These are phyloP conservation scores for Aptenodytes patagonicus DNA, from an alignment of 2,113 vertebrate genomes.

Conservation along the genomic window DNA sequence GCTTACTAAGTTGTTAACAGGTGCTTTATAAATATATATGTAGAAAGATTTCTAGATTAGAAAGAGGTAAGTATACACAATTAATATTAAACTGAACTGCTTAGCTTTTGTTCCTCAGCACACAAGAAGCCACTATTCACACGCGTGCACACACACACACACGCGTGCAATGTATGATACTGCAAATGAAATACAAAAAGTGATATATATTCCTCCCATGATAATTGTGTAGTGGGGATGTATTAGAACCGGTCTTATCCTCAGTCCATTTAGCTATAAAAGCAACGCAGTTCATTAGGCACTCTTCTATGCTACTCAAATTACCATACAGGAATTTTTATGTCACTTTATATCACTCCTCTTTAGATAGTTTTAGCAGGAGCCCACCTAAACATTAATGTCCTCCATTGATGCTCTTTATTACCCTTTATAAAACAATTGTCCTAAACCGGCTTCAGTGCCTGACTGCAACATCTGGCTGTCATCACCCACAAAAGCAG, in stretches of 20 bases:
- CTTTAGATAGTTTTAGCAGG: background rate
- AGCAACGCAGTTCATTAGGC: conserved; percentile 11
- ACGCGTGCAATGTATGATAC: background rate
- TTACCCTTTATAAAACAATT: background rate
- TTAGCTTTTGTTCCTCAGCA: background rate
- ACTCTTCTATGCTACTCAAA: background rate
- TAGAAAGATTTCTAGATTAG: background rate
- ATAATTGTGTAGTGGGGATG: background rate
- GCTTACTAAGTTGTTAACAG: background rate
- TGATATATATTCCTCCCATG: background rate
- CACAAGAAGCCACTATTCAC: background rate
- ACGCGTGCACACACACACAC: background rate
- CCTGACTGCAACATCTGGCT: background rate
- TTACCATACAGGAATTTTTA: background rate
- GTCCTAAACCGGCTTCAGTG: background rate
- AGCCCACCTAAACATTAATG: conserved; percentile 14
- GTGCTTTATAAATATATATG: background rate
- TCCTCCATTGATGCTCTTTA: background rate
- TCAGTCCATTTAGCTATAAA: background rate
- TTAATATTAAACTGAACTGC: background rate
- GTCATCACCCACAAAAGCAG: background rate
- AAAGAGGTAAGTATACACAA: background rate
- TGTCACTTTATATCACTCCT: background rate
- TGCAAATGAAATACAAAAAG: background rate
- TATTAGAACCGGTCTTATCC: background rate